Conservation (phyloP, 1,140 invertebrate genomes). For the Megalopta genalis region DNA sequence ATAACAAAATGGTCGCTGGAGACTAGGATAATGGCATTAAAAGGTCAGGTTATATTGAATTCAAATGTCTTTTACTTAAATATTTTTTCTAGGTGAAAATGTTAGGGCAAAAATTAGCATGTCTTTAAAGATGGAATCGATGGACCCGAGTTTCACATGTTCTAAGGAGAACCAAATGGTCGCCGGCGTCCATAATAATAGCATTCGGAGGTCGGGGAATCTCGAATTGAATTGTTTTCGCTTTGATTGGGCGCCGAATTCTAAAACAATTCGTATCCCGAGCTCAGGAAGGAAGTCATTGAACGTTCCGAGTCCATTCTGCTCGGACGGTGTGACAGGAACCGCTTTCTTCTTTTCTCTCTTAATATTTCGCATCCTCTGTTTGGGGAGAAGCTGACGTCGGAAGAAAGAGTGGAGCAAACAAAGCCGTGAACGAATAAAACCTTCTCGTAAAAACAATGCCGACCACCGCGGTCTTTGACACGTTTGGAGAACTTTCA, state of each 20-base stretch:
- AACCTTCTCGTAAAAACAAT: constrained; percentile 51
- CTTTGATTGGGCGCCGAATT: background rate
- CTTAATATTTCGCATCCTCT: constrained; percentile 27
- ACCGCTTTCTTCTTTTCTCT: constrained; percentile 8
- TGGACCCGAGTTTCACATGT: background rate
- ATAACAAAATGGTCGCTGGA: background rate
- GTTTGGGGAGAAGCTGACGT: constrained; percentile 43
- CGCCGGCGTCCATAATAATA: too few species aligned
- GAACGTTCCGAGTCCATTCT: constrained; percentile 15
- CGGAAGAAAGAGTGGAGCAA: constrained; percentile 23
- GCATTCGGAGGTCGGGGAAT: too few species aligned
- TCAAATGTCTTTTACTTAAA: background rate
- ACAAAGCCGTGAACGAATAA: constrained; percentile 42
- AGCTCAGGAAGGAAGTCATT: constrained; percentile 18
- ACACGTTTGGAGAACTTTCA: constrained; percentile 14
- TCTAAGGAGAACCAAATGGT: background rate
- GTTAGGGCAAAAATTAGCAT: background rate
- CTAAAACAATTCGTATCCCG: constrained; percentile 3
- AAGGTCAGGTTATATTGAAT: background rate
- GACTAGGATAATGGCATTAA: background rate
- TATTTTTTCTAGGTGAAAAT: background rate
- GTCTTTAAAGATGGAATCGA: background rate
- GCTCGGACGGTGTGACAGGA: constrained; percentile 6
- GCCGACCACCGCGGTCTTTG: constrained; percentile 18
- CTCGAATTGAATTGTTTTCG: background rate